Evolutionary conservation across 2,888 invertebrate species (phyloP), one percentile per base, ranked within the genome.

Genomic region (Dryobotodes eremita): DNA sequence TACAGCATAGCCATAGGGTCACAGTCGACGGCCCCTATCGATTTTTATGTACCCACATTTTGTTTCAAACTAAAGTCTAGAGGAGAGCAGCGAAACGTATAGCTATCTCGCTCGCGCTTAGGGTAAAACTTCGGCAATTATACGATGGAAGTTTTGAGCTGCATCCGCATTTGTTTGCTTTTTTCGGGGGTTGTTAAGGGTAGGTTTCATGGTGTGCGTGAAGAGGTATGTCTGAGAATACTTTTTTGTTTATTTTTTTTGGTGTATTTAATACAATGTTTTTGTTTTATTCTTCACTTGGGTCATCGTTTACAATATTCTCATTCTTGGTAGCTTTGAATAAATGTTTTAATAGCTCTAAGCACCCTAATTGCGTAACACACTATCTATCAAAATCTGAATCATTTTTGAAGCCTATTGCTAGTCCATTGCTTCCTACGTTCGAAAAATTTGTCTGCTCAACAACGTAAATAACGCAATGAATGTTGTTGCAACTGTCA

Each of bases 41-140:
- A 95, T 95, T 95, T 94, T 92, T 92, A 91, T 91, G 91, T 92
- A 91, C 88, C 89, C 85, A 89, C 90, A 92, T 93, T 91, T 93
- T 92, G 92, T 93, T 92, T 91, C 90, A 90, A 92, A 94, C 92
- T 91, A 93, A 92, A 90, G 55, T 84, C 59, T 31, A 31, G 17
- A 62, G 57, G 83, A 86, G 86, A 88, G 82, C 87, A 86, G 85
- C 71, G 86, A 86, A 84, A 86, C 71, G 36, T 88, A 77, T 64
- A 36, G 48, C 88, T 61, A 68, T 93, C 94, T 92, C 92, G n/a
- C 90, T 94, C 90, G 55, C 91, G 77, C 93, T 31, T 53, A 31
- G 11, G 46, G 26, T 0, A 0, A 71, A 89, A 83, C 65, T 84
- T 87, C 20, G 46, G 53, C 61, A 83, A 83, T 81, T 82, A 80